A percentile compares a stretch with the other conserved stretches of the same genome.
Conservation (phyloP, 2,888 invertebrate genomes). For the Cactoblastis cactorum region DNA sequence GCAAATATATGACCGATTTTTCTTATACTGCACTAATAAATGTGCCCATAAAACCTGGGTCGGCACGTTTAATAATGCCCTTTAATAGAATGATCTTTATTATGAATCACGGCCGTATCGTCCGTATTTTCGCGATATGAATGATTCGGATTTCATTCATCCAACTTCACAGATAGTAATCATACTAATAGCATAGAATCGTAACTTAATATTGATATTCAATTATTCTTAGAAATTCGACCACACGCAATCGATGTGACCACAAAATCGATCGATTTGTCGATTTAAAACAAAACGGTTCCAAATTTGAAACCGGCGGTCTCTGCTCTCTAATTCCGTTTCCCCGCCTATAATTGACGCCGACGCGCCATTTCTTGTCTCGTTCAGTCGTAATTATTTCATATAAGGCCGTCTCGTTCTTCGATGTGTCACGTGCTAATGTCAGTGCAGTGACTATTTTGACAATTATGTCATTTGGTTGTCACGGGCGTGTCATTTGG, state of each 20-base stretch:
- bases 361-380: constrained; percentile 61
- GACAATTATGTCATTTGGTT: constrained; percentile 79
- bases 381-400: constrained; percentile 26
- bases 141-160: constrained; percentile 61
- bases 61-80: constrained; percentile 51
- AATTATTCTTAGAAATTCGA: constrained; percentile 73
- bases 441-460: constrained; percentile 75
- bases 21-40: constrained; percentile 61
- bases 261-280: constrained; percentile 74
- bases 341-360: constrained; percentile 78
- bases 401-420: constrained; percentile 42
- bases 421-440: constrained; percentile 70
- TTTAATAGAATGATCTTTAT: constrained; percentile 59
- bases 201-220: constrained; percentile 68
- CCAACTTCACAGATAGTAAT: constrained; percentile 44
- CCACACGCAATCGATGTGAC: constrained; percentile 69
- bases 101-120: constrained; percentile 51
- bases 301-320: constrained; percentile 73
- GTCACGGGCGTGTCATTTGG: constrained; percentile 76
- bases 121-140: constrained; percentile 54
- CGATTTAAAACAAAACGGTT: constrained; percentile 76
- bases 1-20: constrained; percentile 71
- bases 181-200: constrained; percentile 64
- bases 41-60: constrained; percentile 57
- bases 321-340: constrained; percentile 74